Base-by-base conservation (phyloP, 2,113 vertebrate genomes). In the Salvelinus sp. region DNA sequence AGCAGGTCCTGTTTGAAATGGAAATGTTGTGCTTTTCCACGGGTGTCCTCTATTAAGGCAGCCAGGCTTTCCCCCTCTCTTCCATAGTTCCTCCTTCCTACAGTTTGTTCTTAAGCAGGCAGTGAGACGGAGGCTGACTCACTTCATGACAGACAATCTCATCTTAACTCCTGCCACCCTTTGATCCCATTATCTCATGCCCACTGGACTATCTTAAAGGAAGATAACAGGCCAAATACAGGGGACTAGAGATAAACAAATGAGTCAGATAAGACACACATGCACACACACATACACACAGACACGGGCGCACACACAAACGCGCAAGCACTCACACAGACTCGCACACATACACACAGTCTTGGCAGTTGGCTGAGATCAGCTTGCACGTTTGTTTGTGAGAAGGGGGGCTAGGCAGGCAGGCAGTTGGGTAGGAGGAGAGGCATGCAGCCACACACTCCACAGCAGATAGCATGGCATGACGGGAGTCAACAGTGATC, bases 1-100 rank as follows among this genome's bases (percentile, higher is more conserved):
- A 82, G 65, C 47, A 75, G 76, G 77, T 79, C 62, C 23, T 48
- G 22, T 91, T 86, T 88, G 85, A 91, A 91, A 89, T 88, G 83
- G 85, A 90, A 87, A 89, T 81, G 23, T 22, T 30, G 70, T n/a
- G 72, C 70, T 80, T 84, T 79, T 83, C 74, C 76, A 74, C 47
- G 54, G 65, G 80, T 73, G 30, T 79, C 74, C 70, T 74, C 64
- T 60, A 22, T 64, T 65, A 20, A 67, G 68, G 73, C 27, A 76
- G 67, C 3, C 58, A 72, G 67, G 50, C 20, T 25, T 2, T 69
- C 18, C 72, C 76, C 5, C 14, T 6, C 48, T 28, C 57, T 50
- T 22, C 30, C 69, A 27, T 65, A 6, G 48, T 58, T 76, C 9
- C 5, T 62, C 58, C n/a, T 22, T 62, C n/a, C n/a, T 22, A 3